Conservation (phyloP, 2,888 invertebrate species). For the Schizaphis graminum region DNA sequence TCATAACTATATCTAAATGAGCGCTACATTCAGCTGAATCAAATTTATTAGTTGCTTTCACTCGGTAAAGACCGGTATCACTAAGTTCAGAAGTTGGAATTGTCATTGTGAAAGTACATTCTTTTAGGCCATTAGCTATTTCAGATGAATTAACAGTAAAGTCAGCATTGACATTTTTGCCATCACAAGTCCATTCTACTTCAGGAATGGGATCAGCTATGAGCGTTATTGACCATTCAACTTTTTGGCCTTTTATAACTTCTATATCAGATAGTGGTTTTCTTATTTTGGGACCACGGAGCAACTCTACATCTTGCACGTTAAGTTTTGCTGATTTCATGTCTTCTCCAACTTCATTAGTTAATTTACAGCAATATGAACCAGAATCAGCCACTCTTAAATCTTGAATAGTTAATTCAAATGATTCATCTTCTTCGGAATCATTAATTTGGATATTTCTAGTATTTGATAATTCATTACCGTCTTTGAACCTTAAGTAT, state of each 20-base stretch:
- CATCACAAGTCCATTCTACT: conserved; percentile 86
- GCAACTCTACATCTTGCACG: conserved; percentile 82
- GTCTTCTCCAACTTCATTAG: conserved; percentile 87
- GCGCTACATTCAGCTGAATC: conserved; percentile 81
- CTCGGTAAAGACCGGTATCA: conserved; percentile 86
- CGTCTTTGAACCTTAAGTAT: conserved; percentile 76
- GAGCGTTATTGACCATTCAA: conserved; percentile 80
- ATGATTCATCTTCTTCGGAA: conserved; percentile 79
- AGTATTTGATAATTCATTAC: conserved; percentile 79
- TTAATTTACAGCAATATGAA: conserved; percentile 84
- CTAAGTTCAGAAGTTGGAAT: conserved; percentile 82
- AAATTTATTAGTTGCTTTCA: conserved; percentile 85
- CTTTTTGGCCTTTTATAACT: conserved; percentile 80
- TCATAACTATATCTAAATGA: conserved; percentile 82
- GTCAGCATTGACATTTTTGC: conserved; percentile 79
- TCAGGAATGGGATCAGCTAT: conserved; percentile 92
- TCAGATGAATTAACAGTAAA: conserved; percentile 78
- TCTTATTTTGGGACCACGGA: conserved; percentile 83
- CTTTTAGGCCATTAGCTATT: conserved; percentile 82
- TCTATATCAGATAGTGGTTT: conserved; percentile 79
- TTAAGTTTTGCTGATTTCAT: conserved; percentile 80
- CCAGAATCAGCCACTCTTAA: conserved; percentile 82
- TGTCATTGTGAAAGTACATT: conserved; percentile 84
- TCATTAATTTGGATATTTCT: conserved; percentile 76
- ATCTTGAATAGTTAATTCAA: conserved; percentile 81